phyloP scores from a whole-genome alignment of 2,888 invertebrate genomes.

The Nematopogon swammerdamellus region DNA sequence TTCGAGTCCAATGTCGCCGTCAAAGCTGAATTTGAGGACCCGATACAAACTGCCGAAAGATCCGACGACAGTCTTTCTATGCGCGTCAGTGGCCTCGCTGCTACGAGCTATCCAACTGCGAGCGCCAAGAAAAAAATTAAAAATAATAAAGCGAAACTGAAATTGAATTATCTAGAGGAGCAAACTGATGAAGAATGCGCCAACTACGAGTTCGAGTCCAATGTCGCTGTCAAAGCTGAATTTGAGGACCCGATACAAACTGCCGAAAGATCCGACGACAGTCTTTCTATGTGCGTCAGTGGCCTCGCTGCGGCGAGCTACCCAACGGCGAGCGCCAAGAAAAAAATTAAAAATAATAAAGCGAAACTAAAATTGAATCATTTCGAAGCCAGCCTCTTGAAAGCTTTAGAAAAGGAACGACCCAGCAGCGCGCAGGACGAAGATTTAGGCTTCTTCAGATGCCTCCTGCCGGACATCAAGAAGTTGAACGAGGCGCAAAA shows the following conservation, averaged over 20 bases:
- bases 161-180: background rate
- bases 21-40: background rate
- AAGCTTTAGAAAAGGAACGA: background rate
- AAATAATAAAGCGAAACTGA: no score
- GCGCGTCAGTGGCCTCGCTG: background rate
- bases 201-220: background rate
- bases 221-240: background rate
- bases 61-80: background rate
- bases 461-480: conserved; percentile 2
- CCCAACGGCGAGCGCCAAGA: no score
- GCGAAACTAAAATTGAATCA: no score
- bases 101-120: no score
- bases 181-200: background rate
- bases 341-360: no score
- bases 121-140: no score
- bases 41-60: background rate
- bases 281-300: background rate
- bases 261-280: background rate
- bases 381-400: background rate
- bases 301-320: no score
- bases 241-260: background rate
- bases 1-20: background rate
- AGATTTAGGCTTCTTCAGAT: conserved; percentile 1
- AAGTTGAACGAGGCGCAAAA: background rate
- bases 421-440: background rate